phyloP scores from a whole-genome alignment of 2,888 invertebrate genomes.

The Sphaerophoria rueppellii region DNA sequence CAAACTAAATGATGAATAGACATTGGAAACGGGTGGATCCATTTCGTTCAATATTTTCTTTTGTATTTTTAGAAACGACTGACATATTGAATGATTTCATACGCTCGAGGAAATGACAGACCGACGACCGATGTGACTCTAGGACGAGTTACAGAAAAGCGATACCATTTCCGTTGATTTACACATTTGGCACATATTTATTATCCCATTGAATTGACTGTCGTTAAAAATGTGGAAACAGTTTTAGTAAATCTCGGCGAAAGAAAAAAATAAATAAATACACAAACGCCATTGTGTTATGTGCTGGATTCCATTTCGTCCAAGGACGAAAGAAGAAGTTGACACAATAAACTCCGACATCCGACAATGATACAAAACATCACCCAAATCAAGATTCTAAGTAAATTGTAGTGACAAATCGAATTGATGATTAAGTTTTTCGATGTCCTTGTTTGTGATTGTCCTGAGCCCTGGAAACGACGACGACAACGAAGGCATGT shows the following conservation, averaged over 20 bases:
- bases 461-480: background rate
- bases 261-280: background rate
- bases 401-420: slow-evolving; percentile 56
- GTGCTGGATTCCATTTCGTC: background rate
- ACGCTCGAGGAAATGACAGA: background rate
- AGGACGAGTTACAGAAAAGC: background rate
- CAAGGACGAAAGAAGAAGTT: slow-evolving; percentile 11
- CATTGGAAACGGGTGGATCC: background rate
- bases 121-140: too few relatives aligned
- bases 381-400: slow-evolving; percentile 18
- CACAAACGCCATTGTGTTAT: background rate
- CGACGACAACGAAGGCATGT: too few relatives aligned
- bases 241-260: slow-evolving; percentile 22
- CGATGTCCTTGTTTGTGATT: slow-evolving; percentile 19
- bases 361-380: slow-evolving; percentile 11
- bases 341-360: background rate
- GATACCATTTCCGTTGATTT: slow-evolving; percentile 25
- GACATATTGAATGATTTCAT: slow-evolving; percentile 58
- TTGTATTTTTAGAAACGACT: slow-evolving; percentile 19
- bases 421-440: slow-evolving; percentile 57
- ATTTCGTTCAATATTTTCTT: slow-evolving; percentile 14
- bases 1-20: slow-evolving; percentile 39
- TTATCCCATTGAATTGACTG: slow-evolving; percentile 33
- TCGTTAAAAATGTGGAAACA: slow-evolving; percentile 50
- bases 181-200: slow-evolving; percentile 51